A percentile compares a stretch with the other conserved stretches of the same genome.
phyloP scores from a whole-genome alignment of 1,140 invertebrate species.

The Tribolium madens region DNA sequence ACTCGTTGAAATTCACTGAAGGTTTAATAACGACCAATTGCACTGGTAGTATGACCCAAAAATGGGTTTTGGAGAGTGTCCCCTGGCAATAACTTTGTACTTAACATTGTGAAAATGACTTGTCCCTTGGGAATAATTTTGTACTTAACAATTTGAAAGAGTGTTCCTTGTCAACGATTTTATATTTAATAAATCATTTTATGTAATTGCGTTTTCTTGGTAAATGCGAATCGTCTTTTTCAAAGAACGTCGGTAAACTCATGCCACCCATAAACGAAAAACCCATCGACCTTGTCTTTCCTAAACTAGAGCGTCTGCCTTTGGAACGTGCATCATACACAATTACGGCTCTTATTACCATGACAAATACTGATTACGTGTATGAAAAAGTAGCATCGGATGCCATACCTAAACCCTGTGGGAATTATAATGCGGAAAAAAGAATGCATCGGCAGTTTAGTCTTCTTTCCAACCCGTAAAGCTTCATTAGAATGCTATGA shows the following conservation, averaged over 20 bases:
- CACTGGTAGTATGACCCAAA: constrained; percentile 66
- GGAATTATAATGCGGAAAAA: background rate
- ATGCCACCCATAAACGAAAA: constrained; percentile 22
- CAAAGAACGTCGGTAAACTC: background rate
- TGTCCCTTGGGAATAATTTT: no score
- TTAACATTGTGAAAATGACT: background rate
- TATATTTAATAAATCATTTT: background rate
- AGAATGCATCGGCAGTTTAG: background rate
- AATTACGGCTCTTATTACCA: constrained; percentile 41
- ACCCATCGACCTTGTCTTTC: constrained; percentile 44
- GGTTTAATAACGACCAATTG: constrained; percentile 69
- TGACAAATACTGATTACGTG: constrained; percentile 29
- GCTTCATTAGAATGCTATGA: constrained; percentile 4
- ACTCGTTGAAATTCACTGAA: constrained; percentile 61
- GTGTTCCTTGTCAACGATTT: no score
- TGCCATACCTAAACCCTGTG: background rate
- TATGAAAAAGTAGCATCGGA: background rate
- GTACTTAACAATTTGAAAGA: no score
- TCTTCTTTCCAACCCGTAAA: background rate
- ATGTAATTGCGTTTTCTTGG: background rate
- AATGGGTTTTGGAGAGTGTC: constrained; percentile 69
- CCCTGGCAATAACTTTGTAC: constrained; percentile 66
- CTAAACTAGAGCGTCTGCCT: constrained; percentile 45
- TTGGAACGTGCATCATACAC: constrained; percentile 36
- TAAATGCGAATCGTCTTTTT: background rate